phyloP scores from a whole-genome alignment of 2,797 vertebrate species.

The Aphelocoma californica region DNA sequence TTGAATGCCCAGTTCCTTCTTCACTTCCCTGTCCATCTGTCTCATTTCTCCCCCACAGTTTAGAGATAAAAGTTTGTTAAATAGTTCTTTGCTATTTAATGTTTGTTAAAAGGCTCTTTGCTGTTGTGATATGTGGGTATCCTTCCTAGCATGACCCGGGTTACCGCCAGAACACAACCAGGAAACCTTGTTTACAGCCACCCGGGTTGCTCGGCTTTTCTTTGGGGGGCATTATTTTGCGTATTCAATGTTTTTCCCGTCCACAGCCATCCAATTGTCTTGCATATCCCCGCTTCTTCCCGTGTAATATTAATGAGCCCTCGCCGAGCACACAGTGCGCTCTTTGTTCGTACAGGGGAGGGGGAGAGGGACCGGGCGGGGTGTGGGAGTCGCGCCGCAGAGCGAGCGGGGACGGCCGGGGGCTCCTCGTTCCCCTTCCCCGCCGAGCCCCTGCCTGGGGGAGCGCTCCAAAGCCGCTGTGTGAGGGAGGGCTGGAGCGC shows the following conservation, averaged over 20 bases:
- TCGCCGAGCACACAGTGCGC: not conserved
- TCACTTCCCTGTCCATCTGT: not conserved
- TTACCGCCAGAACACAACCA: not conserved
- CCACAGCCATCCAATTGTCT: not conserved
- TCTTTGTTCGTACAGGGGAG: not conserved
- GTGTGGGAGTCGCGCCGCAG: not conserved
- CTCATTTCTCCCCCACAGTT: not conserved
- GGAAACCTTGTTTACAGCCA: not conserved
- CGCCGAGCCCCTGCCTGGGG: not conserved
- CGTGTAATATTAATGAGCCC: slow-evolving; percentile 23
- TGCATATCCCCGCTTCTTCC: not conserved
- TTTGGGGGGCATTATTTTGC: not conserved
- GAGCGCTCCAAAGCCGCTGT: not conserved
- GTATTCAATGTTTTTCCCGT: not conserved
- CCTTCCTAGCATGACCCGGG: not conserved
- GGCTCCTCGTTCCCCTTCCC: not conserved
- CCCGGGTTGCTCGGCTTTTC: not conserved
- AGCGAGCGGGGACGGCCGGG: not conserved
- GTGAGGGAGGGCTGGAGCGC: not conserved
- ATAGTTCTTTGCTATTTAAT: not conserved
- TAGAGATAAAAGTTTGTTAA: not conserved
- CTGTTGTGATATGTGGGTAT: not conserved
- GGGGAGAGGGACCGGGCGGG: not conserved
- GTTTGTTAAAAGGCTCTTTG: not conserved
- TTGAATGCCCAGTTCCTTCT: not conserved